phyloP scores from a whole-genome alignment of 2,113 vertebrate genomes.

The Phoenicopterus ruber region DNA sequence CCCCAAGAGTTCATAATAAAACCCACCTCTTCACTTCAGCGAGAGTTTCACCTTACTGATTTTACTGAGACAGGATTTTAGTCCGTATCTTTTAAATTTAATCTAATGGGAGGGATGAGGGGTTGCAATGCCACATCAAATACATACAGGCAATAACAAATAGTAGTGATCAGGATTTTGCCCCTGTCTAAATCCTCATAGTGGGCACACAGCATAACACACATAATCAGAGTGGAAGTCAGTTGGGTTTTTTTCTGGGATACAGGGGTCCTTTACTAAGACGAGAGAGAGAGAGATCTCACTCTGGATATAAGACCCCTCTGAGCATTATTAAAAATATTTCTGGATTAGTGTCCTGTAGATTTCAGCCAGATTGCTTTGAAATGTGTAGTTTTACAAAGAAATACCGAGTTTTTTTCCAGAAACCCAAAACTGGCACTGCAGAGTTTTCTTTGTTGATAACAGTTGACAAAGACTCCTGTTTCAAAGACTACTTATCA shows the following conservation, averaged over 20 bases:
- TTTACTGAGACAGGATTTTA: neutral
- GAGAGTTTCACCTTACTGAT: neutral
- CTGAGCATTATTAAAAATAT: neutral
- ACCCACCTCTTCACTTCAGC: neutral
- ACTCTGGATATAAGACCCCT: neutral
- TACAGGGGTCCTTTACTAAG: neutral
- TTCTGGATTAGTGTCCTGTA: neutral
- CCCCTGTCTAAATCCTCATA: neutral
- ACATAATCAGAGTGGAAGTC: accelerated
- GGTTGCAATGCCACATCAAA: neutral
- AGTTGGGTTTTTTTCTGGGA: neutral
- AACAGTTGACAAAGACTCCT: neutral
- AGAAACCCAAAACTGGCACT: neutral
- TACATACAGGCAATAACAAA: neutral
- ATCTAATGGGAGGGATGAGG: neutral
- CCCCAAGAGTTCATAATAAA: neutral
- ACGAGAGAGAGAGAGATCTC: neutral
- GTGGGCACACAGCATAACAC: neutral
- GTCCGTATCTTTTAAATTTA: neutral
- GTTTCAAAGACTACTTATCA: neutral
- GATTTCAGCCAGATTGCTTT: neutral
- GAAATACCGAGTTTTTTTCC: neutral
- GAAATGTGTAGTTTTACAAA: neutral
- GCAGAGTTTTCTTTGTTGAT: neutral
- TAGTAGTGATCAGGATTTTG: neutral